These are phyloP conservation scores for Apostichopus parvimensis DNA, from an alignment of 35 echinoderm and acorn worm species.

Conservation along the genomic window DNA sequence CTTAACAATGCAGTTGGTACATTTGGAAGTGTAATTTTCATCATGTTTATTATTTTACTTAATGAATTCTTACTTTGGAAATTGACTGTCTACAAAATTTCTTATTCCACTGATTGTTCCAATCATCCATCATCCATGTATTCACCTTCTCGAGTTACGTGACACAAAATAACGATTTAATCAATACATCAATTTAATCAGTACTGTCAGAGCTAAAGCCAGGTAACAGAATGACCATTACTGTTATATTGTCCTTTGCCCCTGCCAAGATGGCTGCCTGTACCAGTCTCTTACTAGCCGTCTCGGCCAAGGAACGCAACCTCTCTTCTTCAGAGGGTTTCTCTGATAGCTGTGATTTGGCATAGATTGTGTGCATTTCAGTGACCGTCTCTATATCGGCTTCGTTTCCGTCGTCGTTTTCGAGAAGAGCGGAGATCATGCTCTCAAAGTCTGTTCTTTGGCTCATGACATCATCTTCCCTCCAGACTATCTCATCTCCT, in stretches of 20 bases:
- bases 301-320: conserved; percentile 64
- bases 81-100: too few species aligned
- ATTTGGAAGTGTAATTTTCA: too few species aligned
- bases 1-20: too few species aligned
- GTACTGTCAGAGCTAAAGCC: conserved; percentile 53
- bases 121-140: too few species aligned
- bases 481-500: neutral
- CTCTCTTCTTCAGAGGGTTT: conserved; percentile 60
- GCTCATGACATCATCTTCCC: conserved; percentile 50
- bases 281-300: conserved; percentile 84
- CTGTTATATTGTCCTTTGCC: conserved; percentile 88
- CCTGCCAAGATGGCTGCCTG: conserved; percentile 89
- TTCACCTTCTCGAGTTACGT: too few species aligned
- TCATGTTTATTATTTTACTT: too few species aligned
- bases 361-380: conserved; percentile 86
- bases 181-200: neutral
- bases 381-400: conserved; percentile 93
- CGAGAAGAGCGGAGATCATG: conserved; percentile 76
- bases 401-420: conserved; percentile 87
- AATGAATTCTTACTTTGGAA: too few species aligned
- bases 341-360: conserved; percentile 74
- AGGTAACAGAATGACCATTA: conserved; percentile 84
- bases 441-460: conserved; percentile 82
- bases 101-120: too few species aligned
- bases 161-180: too few species aligned